These are phyloP conservation scores for Zaprionus inermis DNA, from an alignment of 1,140 invertebrate genomes.

Conservation along the genomic window DNA sequence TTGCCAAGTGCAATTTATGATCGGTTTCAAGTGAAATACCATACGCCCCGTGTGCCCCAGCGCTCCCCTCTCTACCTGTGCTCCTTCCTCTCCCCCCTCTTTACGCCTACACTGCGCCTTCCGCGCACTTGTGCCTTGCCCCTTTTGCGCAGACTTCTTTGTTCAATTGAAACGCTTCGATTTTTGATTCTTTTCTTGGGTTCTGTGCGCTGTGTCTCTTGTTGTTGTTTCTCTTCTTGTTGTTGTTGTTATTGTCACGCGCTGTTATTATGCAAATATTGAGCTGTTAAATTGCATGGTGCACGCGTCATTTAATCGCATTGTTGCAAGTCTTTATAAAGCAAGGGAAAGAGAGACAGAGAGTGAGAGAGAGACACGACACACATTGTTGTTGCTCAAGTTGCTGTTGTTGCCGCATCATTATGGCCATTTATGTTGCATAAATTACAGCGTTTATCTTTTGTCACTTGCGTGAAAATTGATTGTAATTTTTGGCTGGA, in stretches of 20 bases:
- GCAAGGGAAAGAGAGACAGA: background rate
- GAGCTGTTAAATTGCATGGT: slow-evolving; percentile 73
- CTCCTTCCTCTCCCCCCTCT: background rate
- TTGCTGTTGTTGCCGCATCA: slow-evolving; percentile 51
- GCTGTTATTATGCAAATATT: slow-evolving; percentile 82
- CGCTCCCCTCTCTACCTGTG: background rate
- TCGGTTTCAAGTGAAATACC: slow-evolving; percentile 23
- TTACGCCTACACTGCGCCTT: background rate
- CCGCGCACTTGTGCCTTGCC: background rate
- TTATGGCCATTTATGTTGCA: slow-evolving; percentile 76
- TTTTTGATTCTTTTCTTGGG: slow-evolving; percentile 16
- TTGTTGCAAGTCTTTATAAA: slow-evolving; percentile 58
- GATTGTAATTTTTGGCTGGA: slow-evolving; percentile 29
- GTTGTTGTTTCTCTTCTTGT: slow-evolving; percentile 17
- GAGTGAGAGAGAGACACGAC: background rate
- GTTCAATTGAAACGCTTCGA: slow-evolving; percentile 50
- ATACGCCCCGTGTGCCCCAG: background rate
- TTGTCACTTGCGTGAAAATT: slow-evolving; percentile 71
- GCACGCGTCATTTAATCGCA: slow-evolving; percentile 75
- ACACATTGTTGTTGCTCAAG: slow-evolving; percentile 30
- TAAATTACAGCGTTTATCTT: slow-evolving; percentile 71
- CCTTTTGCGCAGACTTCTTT: slow-evolving; percentile 15
- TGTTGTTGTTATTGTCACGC: slow-evolving; percentile 68
- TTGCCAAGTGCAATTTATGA: slow-evolving; percentile 59
- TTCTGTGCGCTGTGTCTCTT: background rate